Evolutionary conservation across 2,888 invertebrate species (phyloP).

Genomic region (Phengaris arion): DNA sequence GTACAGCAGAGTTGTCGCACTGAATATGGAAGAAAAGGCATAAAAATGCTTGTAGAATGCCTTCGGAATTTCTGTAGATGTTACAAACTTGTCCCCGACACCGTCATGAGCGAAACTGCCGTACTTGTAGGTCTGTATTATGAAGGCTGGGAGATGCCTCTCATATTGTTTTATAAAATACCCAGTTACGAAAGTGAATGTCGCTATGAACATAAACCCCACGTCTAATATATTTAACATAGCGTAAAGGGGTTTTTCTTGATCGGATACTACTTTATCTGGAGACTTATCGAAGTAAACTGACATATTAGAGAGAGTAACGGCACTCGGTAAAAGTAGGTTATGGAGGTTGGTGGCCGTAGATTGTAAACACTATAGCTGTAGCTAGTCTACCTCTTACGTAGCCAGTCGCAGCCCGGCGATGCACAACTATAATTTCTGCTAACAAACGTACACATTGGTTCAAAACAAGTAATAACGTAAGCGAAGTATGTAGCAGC

Average conservation of each 20-base stretch:
- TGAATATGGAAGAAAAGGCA: constrained; percentile 81
- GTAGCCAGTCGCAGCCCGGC: neutral
- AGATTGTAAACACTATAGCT: neutral
- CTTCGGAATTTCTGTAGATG: constrained; percentile 84
- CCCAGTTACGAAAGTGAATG: neutral
- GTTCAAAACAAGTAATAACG: neutral
- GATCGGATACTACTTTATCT: constrained; percentile 1
- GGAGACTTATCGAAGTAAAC: neutral
- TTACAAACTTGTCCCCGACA: neutral
- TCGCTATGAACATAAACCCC: neutral
- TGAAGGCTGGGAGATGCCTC: constrained; percentile 2
- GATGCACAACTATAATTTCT: neutral
- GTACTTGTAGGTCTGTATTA: constrained; percentile 14
- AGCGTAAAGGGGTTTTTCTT: neutral
- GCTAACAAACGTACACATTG: neutral
- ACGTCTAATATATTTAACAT: constrained; percentile 10
- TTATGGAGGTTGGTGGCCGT: neutral
- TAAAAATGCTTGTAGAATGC: constrained; percentile 91
- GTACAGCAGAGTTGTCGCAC: constrained; percentile 68
- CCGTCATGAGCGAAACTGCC: constrained; percentile 1
- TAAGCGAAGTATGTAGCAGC: neutral
- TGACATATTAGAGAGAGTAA: constrained; percentile 9
- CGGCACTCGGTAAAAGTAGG: constrained; percentile 17
- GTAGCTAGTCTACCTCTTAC: neutral
- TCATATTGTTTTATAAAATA: constrained; percentile 11